These are phyloP conservation scores for Ctenopoma multispine DNA, from an alignment of 2,797 vertebrate genomes.

Conservation along the genomic window DNA sequence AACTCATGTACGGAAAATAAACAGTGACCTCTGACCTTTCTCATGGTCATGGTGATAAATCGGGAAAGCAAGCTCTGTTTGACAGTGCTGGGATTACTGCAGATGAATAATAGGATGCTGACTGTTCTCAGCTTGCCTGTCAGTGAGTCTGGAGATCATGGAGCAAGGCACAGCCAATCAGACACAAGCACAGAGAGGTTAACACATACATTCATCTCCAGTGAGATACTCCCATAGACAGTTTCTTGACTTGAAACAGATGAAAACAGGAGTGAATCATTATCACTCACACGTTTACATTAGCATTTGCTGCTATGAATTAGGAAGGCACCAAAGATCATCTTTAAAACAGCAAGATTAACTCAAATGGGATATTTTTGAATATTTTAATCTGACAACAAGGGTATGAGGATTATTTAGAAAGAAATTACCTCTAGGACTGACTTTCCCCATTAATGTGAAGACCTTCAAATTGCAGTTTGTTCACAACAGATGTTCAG, in stretches of 20 bases:
- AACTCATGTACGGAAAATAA: constrained; percentile 27
- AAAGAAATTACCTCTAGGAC: no score
- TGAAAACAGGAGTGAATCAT: constrained; percentile 38
- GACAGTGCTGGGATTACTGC: constrained; percentile 41
- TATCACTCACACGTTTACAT: constrained; percentile 17
- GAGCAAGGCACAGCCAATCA: constrained; percentile 47
- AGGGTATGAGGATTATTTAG: background rate
- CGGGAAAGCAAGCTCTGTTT: constrained; percentile 9
- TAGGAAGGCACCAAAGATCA: background rate
- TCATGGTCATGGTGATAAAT: constrained; percentile 44
- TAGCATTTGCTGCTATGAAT: constrained; percentile 14
- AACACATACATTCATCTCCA: constrained; percentile 20
- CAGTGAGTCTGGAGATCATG: constrained; percentile 24
- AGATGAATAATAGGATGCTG: constrained; percentile 53
- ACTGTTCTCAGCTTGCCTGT: constrained; percentile 37
- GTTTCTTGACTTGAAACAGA: constrained; percentile 53
- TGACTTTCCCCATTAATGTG: background rate
- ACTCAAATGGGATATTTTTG: background rate
- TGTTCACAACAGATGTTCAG: constrained; percentile 35
- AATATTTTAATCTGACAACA: no score
- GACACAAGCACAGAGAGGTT: constrained; percentile 15
- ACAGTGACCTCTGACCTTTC: constrained; percentile 56
- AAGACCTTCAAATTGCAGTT: background rate
- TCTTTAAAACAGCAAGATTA: background rate
- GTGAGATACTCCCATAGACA: constrained; percentile 1